Percentiles rank a stretch among this genome's conserved stretches.
phyloP scores from a whole-genome alignment of 2,888 invertebrate genomes.

The Drosophila pegasa region DNA sequence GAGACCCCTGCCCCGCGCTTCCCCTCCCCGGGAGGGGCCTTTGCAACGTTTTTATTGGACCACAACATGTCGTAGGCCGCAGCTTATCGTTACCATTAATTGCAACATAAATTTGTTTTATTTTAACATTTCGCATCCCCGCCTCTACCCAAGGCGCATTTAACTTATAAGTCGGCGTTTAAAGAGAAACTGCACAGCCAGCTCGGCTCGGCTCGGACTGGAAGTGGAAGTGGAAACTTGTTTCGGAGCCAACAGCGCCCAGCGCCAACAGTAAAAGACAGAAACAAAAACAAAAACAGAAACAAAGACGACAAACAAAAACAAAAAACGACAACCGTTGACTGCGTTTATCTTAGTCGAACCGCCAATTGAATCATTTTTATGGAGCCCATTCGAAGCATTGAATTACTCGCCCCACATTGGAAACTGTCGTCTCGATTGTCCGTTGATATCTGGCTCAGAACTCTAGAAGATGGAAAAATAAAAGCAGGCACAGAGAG shows the following conservation, averaged over 20 bases:
- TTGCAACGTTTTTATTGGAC: constrained; percentile 55
- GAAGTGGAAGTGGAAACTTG: constrained; percentile 56
- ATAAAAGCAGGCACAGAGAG: constrained; percentile 6
- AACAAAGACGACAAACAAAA: not conserved
- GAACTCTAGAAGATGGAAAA: constrained; percentile 4
- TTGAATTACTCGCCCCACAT: constrained; percentile 74
- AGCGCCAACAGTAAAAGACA: constrained; percentile 2
- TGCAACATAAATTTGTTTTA: constrained; percentile 81
- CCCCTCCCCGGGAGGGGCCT: constrained; percentile 3
- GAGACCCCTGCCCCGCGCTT: constrained; percentile 21
- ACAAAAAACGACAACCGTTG: constrained; percentile 42
- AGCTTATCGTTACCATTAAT: constrained; percentile 77
- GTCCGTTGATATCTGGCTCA: constrained; percentile 50
- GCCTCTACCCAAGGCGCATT: constrained; percentile 72
- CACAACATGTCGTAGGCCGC: constrained; percentile 68
- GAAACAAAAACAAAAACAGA: constrained; percentile 1
- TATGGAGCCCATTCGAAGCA: constrained; percentile 68
- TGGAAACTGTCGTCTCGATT: constrained; percentile 66
- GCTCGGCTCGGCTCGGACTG: constrained; percentile 5
- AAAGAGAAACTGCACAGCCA: constrained; percentile 53
- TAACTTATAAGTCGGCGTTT: constrained; percentile 75
- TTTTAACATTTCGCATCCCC: constrained; percentile 77
- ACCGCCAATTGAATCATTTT: constrained; percentile 80
- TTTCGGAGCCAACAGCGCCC: constrained; percentile 47
- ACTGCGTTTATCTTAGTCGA: constrained; percentile 68